Evolutionary conservation across 2,888 invertebrate genomes (phyloP), one percentile per base, ranked within the genome.

Genomic region (Drosophila picticornis): DNA sequence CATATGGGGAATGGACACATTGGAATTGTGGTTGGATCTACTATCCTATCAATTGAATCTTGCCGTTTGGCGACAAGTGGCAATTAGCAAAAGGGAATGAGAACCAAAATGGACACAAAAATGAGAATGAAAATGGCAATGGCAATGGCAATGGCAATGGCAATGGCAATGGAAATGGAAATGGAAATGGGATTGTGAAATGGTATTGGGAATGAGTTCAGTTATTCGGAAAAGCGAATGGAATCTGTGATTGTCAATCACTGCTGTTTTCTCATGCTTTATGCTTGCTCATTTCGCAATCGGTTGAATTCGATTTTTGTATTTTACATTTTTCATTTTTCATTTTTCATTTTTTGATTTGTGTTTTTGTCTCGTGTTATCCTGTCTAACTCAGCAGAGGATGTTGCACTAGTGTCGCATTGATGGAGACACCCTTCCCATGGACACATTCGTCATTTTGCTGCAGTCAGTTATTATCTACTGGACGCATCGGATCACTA

Each of bases 41-140:
- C 9, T 38, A 34, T 62, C 56, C 72, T 77, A 76, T 75, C 75
- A 56, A 63, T 75, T 58, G n/a, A n/a, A 74, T 67, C 43, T 58
- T 19, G 10, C 32, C 25, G 51, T 29, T 43, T 48, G 46, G 34
- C 46, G 53, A 46, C 65, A 65, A 76, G 60, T 75, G 75, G 50
- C 71, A 71, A 75, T 63, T 75, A 62, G 75, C 68, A 57, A 66
- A 66, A n/a, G 36, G 63, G 36, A 58, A 27, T 29, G 34, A 34
- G 56, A 61, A 27, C 16, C 48, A 52, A 59, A 46, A 46, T 46
- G 22, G 46, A 16, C 22, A 16, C 16, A 22, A 22, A 29, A 67
- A 66, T 56, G 34, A 27, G 27, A 38, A 50, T 55, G 48, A n/a
- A 27, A 50, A 31, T 58, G 31, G 25, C 4, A 25, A 16, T 52